Evolutionary conservation across 2,113 vertebrate genomes (phyloP), one percentile per base, ranked within the genome.

Genomic region (Ailuropoda melanoleuca): DNA sequence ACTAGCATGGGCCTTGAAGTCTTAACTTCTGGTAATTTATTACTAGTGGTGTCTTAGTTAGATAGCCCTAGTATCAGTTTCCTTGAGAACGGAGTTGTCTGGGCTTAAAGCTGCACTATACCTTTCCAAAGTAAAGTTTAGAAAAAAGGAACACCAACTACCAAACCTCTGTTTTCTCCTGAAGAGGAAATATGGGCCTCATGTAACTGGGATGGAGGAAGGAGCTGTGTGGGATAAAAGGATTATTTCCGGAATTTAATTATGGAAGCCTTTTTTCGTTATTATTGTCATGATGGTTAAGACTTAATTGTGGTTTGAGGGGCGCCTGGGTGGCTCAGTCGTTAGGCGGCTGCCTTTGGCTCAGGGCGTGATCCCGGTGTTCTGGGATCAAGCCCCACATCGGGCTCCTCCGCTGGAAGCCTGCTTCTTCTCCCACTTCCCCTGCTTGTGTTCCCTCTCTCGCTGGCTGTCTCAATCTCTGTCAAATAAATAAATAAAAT

Each of bases 191-290:
- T n/a, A 43, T 78, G 92, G 29, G 56, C 60, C 34, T 96, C 37
- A 23, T 90, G 39, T 93, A 80, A 72, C 56, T 82, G n/a, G 24
- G 23, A 31, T 68, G 19, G 58, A 74, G 43, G 50, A 90, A 56
- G 29, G 56, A 62, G 23, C 50, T 88, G n/a, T 89, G 18, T 82
- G 70, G 48, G 8, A 64, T 95, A 39, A 96, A 97, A 93, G 13
- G 19, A 75, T 97, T 84, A n/a, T 64, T 95, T 95, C 46, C 90
- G 68, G 93, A 81, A 95, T 95, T 95, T 96, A 87, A 85, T 94
- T 88, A 64, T 95, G 53, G 62, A 95, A n/a, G 24, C 31, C 62
- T 93, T 92, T 95, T 60, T 88, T 96, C 19, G 87, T 18, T 55
- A 37, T 94, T 90, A 48, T 84, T 78, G 19, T 81, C 29, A 14